These are phyloP conservation scores for Rattus norvegicus DNA, from an alignment of 2,113 vertebrate genomes.

Conservation along the genomic window GRCr8 NC_086020.1:116099501-116100000, in stretches of 20 bases:
- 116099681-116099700: background rate
- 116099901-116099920: background rate
- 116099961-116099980: background rate
- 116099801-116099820: background rate
- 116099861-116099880: background rate
- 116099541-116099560: background rate
- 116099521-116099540: background rate
- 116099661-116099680: background rate
- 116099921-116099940: background rate
- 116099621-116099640: background rate
- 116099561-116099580: conserved; percentile 37
- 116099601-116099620: background rate
- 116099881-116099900: background rate
- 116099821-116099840: background rate
- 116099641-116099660: background rate
- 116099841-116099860: background rate
- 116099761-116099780: background rate
- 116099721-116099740: background rate
- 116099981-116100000: background rate
- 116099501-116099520: background rate
- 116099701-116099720: background rate
- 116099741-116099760: background rate
- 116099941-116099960: background rate
- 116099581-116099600: background rate
- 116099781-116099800: background rate